Base-by-base conservation (phyloP, 2,888 invertebrate genomes). In the Plusia festucae region DNA sequence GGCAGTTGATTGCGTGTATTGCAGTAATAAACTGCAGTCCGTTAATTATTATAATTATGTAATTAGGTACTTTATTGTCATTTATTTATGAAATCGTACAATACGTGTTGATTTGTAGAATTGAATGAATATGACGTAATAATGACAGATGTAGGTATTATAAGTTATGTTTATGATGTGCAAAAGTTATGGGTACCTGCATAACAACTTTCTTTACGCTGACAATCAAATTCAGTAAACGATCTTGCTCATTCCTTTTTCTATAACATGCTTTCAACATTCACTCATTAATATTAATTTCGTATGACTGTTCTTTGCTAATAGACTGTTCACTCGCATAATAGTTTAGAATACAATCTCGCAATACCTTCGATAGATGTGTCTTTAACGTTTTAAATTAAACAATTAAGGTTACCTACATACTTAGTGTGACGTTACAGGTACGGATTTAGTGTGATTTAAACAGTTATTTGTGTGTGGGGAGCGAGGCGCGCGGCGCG, bases 401-500 rank as follows among this genome's bases (percentile, higher is more conserved):
- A 70, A 79, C 67, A 83, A 85, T 86, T 85, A 87, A 83, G 86
- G 85, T 83, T 82, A 85, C 86, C 86, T 83, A 86, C 86, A 86
- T 90, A 86, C 72, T 79, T 81, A 84, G 73, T 82, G 87, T 91
- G 90, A 91, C 90, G 90, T 87, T 91, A 90, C 90, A 88, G 91
- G 91, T 88, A 88, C 89, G 89, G 89, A 93, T 92, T 93, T 90
- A 91, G 92, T 91, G 87, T 85, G 88, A 89, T 90, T 90, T 90
- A 88, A 88, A 92, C 91, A 90, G 92, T 91, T 93, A 92, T 91
- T 91, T 90, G 90, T 88, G 90, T 89, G 90, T 85, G 86, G 84
- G 85, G 87, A 85, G 87, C 79, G 89, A 84, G 86, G 87, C n/a
- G n/a, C 79, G 90, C 84, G 86, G 87, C 79, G 90, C 85, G 88